Evolutionary conservation across 2,797 vertebrate genomes (phyloP).

Genomic region (Vireo griseus): DNA sequence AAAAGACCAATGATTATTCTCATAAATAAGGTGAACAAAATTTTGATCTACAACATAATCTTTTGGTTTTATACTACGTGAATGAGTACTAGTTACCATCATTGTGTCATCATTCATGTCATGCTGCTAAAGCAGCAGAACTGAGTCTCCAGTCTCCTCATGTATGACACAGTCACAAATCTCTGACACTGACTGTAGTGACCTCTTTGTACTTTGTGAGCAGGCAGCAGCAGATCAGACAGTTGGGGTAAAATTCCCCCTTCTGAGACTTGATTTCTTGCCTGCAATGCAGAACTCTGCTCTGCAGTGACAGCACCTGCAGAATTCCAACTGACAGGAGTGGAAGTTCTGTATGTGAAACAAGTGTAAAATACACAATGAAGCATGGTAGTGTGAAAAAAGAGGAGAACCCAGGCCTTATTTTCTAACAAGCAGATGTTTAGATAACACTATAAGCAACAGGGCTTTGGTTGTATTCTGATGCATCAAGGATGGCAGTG

Average conservation of each 20-base stretch:
- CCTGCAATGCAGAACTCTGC: conserved; percentile 47
- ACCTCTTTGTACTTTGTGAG: not conserved
- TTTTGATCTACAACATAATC: not conserved
- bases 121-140: not conserved
- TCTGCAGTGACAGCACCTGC: conserved; percentile 49
- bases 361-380: not conserved
- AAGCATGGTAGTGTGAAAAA: not conserved
- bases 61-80: not conserved
- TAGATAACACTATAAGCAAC: not conserved
- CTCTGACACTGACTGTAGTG: not conserved
- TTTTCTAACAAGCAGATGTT: not conserved
- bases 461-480: not conserved
- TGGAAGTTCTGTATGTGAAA: not conserved
- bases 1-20: not conserved
- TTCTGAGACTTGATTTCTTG: not conserved
- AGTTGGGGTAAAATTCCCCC: not conserved
- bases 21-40: not conserved
- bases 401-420: not conserved
- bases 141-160: not conserved
- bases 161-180: not conserved
- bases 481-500: not conserved
- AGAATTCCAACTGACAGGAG: conserved; percentile 29
- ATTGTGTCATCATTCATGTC: not conserved
- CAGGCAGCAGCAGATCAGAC: not conserved
- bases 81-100: not conserved